Percentiles rank a stretch among this genome's conserved stretches.
phyloP scores from a whole-genome alignment of 2,113 vertebrate species.

The Rhizomys pruinosus region DNA sequence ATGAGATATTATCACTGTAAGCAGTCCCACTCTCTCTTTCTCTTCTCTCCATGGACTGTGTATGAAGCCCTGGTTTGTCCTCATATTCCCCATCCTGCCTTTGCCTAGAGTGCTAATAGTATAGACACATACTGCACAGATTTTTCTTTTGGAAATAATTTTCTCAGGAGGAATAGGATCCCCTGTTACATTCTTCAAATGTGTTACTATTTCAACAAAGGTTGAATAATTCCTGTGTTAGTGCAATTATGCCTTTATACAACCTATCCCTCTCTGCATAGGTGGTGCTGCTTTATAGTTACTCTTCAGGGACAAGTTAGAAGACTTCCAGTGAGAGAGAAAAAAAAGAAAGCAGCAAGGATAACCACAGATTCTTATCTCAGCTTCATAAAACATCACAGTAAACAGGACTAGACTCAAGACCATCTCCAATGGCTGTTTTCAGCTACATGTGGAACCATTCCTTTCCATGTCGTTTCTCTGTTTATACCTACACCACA shows the following conservation, averaged over 20 bases:
- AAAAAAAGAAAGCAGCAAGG: background rate
- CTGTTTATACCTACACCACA: background rate
- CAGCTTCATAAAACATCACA: slow-evolving; percentile 5
- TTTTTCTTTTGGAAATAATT: slow-evolving; percentile 6
- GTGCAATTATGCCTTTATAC: background rate
- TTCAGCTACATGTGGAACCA: background rate
- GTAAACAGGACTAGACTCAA: background rate
- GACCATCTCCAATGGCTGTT: slow-evolving; percentile 22
- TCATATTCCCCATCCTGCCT: background rate
- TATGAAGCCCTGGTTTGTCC: background rate
- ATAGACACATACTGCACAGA: background rate
- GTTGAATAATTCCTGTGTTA: background rate
- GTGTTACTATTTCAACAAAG: background rate
- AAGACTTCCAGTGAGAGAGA: slow-evolving; percentile 4
- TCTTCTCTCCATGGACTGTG: background rate
- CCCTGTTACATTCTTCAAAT: background rate
- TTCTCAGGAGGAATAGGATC: background rate
- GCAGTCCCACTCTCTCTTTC: too few species aligned
- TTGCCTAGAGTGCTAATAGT: background rate
- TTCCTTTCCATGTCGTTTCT: background rate
- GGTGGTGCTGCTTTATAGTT: slow-evolving; percentile 30
- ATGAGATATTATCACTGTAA: too few species aligned
- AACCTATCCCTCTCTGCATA: background rate
- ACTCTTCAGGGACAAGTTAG: background rate
- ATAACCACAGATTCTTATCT: background rate